phyloP scores from a whole-genome alignment of 2,113 vertebrate genomes.

The Bungarus multicinctus region DNA sequence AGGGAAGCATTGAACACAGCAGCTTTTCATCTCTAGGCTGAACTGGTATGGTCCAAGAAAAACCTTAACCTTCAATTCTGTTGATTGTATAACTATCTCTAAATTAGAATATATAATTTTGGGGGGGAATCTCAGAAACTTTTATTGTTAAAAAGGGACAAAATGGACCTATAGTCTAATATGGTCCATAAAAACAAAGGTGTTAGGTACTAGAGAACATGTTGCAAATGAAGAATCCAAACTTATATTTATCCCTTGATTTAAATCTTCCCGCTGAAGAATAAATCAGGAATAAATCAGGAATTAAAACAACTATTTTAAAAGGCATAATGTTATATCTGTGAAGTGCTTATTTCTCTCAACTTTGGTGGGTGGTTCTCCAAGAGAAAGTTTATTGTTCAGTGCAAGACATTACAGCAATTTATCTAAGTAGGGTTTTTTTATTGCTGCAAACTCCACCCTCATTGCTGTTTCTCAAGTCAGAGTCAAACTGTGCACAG shows the following conservation, averaged over 20 bases:
- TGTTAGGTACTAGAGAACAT: not conserved
- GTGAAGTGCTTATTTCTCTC: not conserved
- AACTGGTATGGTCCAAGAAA: not conserved
- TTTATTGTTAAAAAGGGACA: not conserved
- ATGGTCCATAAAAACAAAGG: not conserved
- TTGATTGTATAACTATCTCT: not conserved
- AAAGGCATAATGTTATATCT: not conserved
- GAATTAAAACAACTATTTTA: not conserved
- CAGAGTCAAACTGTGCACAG: not conserved
- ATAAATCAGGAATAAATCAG: not conserved
- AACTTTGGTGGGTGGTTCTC: not conserved
- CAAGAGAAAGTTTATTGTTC: not conserved
- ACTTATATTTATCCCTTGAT: not conserved
- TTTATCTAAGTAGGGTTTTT: not conserved
- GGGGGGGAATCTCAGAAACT: not conserved
- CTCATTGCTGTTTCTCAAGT: not conserved
- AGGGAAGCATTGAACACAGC: not conserved
- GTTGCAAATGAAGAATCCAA: not conserved
- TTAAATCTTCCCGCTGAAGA: not conserved
- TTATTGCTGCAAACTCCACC: not conserved
- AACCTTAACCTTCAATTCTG: not conserved
- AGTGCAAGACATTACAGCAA: not conserved
- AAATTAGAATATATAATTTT: not conserved
- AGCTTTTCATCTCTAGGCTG: not conserved
- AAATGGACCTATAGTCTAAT: not conserved